A percentile compares a stretch with the other conserved stretches of the same genome.
Conservation (phyloP, 2,113 vertebrate genomes). For the Spheniscus mendiculus region DNA sequence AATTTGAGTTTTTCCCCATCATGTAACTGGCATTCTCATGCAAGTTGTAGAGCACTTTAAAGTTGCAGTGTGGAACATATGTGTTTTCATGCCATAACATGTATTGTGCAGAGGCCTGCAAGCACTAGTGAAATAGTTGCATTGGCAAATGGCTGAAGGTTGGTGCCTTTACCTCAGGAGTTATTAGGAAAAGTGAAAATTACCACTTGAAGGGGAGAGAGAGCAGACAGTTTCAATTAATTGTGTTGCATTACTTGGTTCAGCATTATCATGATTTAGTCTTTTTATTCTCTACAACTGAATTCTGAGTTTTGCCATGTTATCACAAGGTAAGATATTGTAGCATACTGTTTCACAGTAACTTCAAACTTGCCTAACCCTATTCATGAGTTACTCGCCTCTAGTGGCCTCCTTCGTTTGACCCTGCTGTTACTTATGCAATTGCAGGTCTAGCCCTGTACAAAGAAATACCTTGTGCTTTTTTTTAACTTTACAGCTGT, state of each 20-base stretch:
- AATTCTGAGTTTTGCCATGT: neutral
- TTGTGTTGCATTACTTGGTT: neutral
- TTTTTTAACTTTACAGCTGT: neutral
- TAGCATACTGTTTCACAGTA: neutral
- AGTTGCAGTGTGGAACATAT: neutral
- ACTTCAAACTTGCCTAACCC: neutral
- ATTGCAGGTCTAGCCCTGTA: neutral
- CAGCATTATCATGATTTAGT: neutral
- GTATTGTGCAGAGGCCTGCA: neutral
- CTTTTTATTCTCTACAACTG: neutral
- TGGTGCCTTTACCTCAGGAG: neutral
- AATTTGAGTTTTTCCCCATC: neutral
- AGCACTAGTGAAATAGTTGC: neutral
- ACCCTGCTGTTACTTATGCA: neutral
- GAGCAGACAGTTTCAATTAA: neutral
- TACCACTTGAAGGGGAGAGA: neutral
- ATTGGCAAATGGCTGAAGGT: neutral
- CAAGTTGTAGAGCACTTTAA: neutral
- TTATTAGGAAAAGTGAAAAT: neutral
- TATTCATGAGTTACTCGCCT: neutral
- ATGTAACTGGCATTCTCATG: neutral
- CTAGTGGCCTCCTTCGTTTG: neutral
- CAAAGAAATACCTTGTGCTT: neutral
- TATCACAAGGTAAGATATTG: neutral
- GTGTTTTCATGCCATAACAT: neutral